A percentile compares a stretch with the other conserved stretches of the same genome.
These are phyloP conservation scores for Clunio marinus DNA, from an alignment of 2,888 invertebrate genomes.

Conservation along the genomic window DNA sequence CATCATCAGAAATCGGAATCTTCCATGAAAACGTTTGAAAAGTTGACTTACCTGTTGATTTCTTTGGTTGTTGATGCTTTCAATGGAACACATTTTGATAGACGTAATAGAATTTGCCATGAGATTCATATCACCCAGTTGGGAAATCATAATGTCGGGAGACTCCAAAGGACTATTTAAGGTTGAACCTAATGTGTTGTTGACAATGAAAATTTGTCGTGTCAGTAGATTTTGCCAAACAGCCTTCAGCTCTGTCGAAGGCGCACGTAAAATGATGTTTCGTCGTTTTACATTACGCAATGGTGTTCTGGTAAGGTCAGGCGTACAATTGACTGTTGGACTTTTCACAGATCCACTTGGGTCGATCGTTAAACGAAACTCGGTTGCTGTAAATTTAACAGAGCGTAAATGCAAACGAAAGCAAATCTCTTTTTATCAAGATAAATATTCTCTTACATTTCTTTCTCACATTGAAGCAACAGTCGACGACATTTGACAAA, in stretches of 20 bases:
- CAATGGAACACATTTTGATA: conserved; percentile 51
- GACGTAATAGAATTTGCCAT: conserved; percentile 50
- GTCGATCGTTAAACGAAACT: conserved; percentile 74
- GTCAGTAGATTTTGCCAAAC: conserved; percentile 87
- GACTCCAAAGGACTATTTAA: conserved; percentile 80
- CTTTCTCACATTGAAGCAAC: conserved; percentile 80
- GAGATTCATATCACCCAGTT: conserved; percentile 50
- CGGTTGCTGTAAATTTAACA: conserved; percentile 61
- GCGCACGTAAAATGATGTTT: conserved; percentile 71
- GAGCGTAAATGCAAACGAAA: conserved; percentile 31
- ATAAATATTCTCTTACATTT: conserved; percentile 56
- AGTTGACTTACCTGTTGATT: conserved; percentile 40
- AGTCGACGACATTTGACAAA: conserved; percentile 71
- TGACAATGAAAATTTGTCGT: conserved; percentile 82
- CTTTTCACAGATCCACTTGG: conserved; percentile 64
- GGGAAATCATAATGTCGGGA: conserved; percentile 60
- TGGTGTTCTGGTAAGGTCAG: conserved; percentile 59
- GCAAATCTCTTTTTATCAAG: conserved; percentile 15
- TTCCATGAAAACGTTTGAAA: not conserved
- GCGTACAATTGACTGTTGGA: conserved; percentile 70
- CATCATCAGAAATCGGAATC: not conserved
- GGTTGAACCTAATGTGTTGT: conserved; percentile 72
- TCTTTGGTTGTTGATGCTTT: conserved; percentile 48
- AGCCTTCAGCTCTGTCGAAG: conserved; percentile 78
- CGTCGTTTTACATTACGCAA: conserved; percentile 62